Base-by-base conservation (phyloP, 2,888 invertebrate species). In the Glaucopsyche alexis region DNA sequence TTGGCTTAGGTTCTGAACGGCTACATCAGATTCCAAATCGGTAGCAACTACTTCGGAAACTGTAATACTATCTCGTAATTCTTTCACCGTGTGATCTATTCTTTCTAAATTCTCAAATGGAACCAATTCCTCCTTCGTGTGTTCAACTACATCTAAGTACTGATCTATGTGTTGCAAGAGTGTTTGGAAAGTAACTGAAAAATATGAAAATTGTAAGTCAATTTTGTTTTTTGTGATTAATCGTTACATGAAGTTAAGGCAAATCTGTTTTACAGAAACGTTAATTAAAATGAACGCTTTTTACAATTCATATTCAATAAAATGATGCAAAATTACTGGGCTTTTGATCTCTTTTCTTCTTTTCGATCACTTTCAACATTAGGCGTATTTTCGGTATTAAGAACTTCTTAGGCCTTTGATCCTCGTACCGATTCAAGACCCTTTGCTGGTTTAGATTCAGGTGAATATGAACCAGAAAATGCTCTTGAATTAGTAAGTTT, bases 71-170 rank as follows among this genome's bases (percentile, higher is more conserved):
- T 87, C 83, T 40, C 83, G 83, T 67, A 90, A 77, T 74, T 89
- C 84, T 76, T 81, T 82, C 1, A 87, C 89, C 72, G 87, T 82
- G 49, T 83, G 77, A 45, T 84, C 80, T 0, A 86, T 81, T 75
- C 88, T 83, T 76, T 85, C 82, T 2, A 88, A 78, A 65, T 87
- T 80, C 60, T 88, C 84, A 50, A 86, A 74, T 50, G 85, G 84
- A 13, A 85, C 85, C 74, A 86, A 82, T 83, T 89, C 88, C 81
- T 88, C 86, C 13, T 42, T 13, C 13, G 88, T 82, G 47, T 85
- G 84, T 83, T 89, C 87, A 73, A 87, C 83, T 7, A 88, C 77
- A 77, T 90, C 86, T 74, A 90, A 86, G 72, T 88, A 89, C 76
- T 87, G 83, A 71, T 89, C 85, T 45, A 91, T 85, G 71, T 87